Evolutionary conservation across 2,888 invertebrate genomes (phyloP).

Genomic region (Hybos culiciformis): DNA sequence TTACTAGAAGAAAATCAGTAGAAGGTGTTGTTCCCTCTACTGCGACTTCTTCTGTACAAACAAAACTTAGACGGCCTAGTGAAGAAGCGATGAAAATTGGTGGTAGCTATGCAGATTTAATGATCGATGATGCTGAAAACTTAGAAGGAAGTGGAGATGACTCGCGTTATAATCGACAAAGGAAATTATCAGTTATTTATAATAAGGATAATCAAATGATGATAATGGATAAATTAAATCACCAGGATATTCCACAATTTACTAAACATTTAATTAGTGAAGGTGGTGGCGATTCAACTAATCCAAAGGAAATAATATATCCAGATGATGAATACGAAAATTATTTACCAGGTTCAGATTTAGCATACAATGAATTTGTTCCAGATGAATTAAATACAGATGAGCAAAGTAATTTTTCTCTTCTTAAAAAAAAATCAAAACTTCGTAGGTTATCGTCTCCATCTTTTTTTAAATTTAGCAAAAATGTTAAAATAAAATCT

Average conservation of each 20-base stretch:
- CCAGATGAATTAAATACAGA: conserved; percentile 29
- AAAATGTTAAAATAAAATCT: conserved; percentile 33
- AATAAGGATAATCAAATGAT: conserved; percentile 28
- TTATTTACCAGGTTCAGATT: conserved; percentile 38
- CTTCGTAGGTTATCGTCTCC: conserved; percentile 45
- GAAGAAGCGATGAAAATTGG: conserved; percentile 53
- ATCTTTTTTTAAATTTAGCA: conserved; percentile 43
- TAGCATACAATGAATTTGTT: conserved; percentile 35
- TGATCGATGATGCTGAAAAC: conserved; percentile 40
- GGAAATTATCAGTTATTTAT: conserved; percentile 31
- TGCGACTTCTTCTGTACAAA: conserved; percentile 40
- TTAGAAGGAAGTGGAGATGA: conserved; percentile 16
- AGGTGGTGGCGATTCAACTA: conserved; percentile 1
- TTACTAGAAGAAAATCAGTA: conserved; percentile 46
- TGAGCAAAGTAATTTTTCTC: conserved; percentile 9
- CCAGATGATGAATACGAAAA: conserved; percentile 43
- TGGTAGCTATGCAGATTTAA: conserved; percentile 44
- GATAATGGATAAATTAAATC: neutral
- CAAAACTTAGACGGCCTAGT: conserved; percentile 54
- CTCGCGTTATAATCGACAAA: conserved; percentile 19
- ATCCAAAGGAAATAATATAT: conserved; percentile 38
- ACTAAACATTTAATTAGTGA: neutral
- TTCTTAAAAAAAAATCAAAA: conserved; percentile 25
- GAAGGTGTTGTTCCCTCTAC: conserved; percentile 40
- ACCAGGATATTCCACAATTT: neutral